Conservation (phyloP, 2,888 invertebrate genomes). For the Eupithecia inturbata region DNA sequence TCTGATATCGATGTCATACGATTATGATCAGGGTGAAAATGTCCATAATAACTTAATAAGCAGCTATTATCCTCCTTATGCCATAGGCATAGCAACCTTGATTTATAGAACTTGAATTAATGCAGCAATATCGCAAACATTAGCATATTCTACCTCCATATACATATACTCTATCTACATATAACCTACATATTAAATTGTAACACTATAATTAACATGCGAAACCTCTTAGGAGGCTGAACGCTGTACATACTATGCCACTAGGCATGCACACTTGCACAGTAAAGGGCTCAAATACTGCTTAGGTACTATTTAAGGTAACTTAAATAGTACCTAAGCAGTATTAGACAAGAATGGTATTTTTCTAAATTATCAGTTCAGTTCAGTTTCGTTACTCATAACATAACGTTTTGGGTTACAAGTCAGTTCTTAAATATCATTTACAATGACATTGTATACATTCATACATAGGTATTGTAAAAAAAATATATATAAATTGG, state of each 20-base stretch:
- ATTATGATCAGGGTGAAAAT: conserved; percentile 41
- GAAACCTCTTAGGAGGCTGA: conserved; percentile 34
- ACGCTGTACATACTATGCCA: background rate
- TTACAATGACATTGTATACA: no score
- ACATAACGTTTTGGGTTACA: no score
- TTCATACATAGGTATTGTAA: no score
- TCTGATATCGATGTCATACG: conserved; percentile 10
- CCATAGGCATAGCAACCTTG: conserved; percentile 37
- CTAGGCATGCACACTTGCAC: background rate
- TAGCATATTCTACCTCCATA: conserved; percentile 33
- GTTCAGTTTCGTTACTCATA: no score
- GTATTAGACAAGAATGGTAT: no score
- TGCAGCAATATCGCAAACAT: conserved; percentile 38
- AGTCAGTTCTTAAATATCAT: no score
- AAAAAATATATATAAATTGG: no score
- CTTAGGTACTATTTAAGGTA: no score
- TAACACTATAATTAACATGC: conserved; percentile 37
- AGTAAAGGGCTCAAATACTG: background rate
- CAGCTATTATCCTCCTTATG: conserved; percentile 39
- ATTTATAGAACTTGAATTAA: conserved; percentile 41
- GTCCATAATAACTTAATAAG: conserved; percentile 31
- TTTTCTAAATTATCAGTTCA: no score
- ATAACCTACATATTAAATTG: conserved; percentile 14
- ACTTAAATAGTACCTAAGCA: no score
- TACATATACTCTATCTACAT: background rate